phyloP scores from a whole-genome alignment of 2,113 vertebrate species.

The Clinocottus analis region DNA sequence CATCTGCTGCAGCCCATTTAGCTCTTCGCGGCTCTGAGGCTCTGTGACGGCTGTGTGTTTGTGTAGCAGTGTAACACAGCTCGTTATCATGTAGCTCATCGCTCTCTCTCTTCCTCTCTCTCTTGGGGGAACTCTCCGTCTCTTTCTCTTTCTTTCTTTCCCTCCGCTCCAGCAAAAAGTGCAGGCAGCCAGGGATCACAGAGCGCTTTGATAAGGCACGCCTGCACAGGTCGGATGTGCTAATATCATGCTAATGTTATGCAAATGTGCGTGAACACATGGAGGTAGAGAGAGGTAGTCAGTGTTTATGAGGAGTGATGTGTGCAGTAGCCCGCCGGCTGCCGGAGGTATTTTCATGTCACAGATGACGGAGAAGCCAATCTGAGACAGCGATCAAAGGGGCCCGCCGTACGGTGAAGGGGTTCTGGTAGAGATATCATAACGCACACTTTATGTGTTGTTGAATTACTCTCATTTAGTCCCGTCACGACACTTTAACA shows the following conservation, averaged over 20 bases:
- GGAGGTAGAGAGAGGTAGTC: constrained; percentile 60
- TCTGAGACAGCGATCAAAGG: constrained; percentile 58
- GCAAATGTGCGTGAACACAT: constrained; percentile 72
- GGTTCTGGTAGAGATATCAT: constrained; percentile 45
- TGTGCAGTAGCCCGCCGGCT: constrained; percentile 53
- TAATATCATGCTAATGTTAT: constrained; percentile 77
- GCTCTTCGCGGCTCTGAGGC: constrained; percentile 65
- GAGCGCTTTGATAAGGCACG: constrained; percentile 73
- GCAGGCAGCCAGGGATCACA: constrained; percentile 72
- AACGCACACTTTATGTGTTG: constrained; percentile 54
- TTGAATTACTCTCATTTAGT: constrained; percentile 68
- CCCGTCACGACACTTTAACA: constrained; percentile 55
- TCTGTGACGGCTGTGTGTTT: constrained; percentile 70
- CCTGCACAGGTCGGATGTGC: constrained; percentile 61
- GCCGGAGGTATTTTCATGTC: constrained; percentile 62
- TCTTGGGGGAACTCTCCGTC: constrained; percentile 56
- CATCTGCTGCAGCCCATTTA: constrained; percentile 80
- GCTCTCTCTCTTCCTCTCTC: constrained; percentile 57
- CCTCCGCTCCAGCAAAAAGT: constrained; percentile 64
- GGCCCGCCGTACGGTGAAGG: not conserved
- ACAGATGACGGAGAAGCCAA: constrained; percentile 63
- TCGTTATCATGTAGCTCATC: constrained; percentile 80
- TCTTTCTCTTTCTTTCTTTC: constrained; percentile 44
- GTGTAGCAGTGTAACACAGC: constrained; percentile 73
- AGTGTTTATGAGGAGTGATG: constrained; percentile 72